phyloP scores from a whole-genome alignment of 30 jellyfish, hydroid and myxozoan genomes.

The Cassiopea xamachana region DNA sequence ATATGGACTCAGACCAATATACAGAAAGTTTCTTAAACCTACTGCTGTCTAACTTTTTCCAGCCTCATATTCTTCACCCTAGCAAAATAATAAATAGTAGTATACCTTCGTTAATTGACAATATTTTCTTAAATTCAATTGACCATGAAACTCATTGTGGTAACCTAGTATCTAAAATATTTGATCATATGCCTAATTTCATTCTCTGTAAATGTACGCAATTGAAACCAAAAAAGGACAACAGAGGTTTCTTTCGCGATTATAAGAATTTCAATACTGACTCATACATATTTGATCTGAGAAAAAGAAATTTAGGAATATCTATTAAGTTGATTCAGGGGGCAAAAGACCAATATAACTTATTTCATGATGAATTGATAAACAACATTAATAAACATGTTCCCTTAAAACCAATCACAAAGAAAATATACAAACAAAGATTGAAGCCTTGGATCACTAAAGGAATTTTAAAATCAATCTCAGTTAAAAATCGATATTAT shows the following conservation, averaged over 20 bases:
- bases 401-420: constrained; percentile 47
- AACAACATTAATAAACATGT: constrained; percentile 33
- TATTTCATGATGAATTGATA: constrained; percentile 25
- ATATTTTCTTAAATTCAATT: constrained; percentile 31
- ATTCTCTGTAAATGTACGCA: constrained; percentile 30
- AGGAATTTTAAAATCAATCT: constrained; percentile 57
- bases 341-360: constrained; percentile 55
- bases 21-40: constrained; percentile 33
- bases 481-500: constrained; percentile 31
- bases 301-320: constrained; percentile 2
- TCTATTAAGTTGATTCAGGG: constrained; percentile 18
- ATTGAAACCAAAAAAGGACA: constrained; percentile 14
- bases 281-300: constrained; percentile 27
- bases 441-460: constrained; percentile 74
- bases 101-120: constrained; percentile 53
- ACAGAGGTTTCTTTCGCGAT: constrained; percentile 53
- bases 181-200: constrained; percentile 53
- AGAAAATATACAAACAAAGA: constrained; percentile 34
- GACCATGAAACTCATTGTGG: constrained; percentile 45
- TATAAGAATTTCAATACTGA: constrained; percentile 29
- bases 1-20: constrained; percentile 28
- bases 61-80: constrained; percentile 44
- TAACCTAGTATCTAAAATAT: constrained; percentile 29
- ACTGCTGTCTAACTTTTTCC: constrained; percentile 54
- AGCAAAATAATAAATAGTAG: constrained; percentile 11